Conservation (phyloP, 2,888 invertebrate genomes). For the Dicycla oo region DNA sequence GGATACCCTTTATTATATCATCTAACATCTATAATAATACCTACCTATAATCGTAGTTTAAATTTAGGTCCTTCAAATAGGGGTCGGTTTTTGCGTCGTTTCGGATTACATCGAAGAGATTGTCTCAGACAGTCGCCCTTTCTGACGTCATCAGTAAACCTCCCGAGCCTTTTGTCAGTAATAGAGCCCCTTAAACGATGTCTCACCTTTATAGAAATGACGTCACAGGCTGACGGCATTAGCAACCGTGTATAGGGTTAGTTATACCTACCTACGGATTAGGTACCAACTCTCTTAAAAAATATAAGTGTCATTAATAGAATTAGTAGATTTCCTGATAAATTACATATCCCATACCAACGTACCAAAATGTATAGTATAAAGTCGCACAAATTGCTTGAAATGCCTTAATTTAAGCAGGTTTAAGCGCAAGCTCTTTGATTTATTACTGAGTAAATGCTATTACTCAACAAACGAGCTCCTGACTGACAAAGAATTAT, state of each 20-base stretch:
- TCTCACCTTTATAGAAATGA: conserved; percentile 38
- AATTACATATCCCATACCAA: too few species aligned
- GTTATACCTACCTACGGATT: not conserved
- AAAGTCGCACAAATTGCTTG: too few species aligned
- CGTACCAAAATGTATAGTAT: too few species aligned
- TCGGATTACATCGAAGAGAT: conserved; percentile 4
- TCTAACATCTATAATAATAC: not conserved
- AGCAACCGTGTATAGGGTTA: not conserved
- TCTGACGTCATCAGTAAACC: conserved; percentile 43
- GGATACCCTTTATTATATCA: not conserved
- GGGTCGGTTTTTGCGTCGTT: not conserved
- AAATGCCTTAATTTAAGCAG: too few species aligned
- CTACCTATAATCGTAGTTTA: conserved; percentile 6
- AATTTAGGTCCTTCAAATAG: not conserved
- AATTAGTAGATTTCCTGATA: too few species aligned
- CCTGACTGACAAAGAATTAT: too few species aligned
- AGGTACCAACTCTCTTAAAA: too few species aligned
- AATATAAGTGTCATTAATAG: too few species aligned
- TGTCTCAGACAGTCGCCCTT: conserved; percentile 16
- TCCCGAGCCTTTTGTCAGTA: conserved; percentile 27
- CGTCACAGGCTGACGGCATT: conserved; percentile 33
- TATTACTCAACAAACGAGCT: too few species aligned
- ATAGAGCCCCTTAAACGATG: conserved; percentile 13
- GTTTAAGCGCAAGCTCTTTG: too few species aligned
- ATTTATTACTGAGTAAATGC: too few species aligned